Evolutionary conservation across 92 coral and sea anemone species (phyloP).

Genomic region (Micromussa lordhowensis): DNA sequence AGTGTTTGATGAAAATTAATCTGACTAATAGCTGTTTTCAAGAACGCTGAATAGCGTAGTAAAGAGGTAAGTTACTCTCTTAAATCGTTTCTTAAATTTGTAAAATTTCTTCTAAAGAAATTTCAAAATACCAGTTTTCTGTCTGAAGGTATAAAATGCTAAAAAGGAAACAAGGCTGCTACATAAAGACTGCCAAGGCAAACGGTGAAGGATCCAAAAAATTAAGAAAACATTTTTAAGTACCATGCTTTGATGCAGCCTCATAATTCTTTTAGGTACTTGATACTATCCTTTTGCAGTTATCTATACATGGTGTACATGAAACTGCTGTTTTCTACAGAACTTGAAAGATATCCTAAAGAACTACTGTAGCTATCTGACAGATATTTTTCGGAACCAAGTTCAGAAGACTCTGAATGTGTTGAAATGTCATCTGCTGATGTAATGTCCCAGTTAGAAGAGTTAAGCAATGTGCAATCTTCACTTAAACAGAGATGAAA

Average conservation of each 20-base stretch:
- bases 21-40: not conserved
- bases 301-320: conserved; percentile 46
- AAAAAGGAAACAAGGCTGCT: too few relatives aligned
- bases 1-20: not conserved
- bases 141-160: too few relatives aligned
- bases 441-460: conserved; percentile 32
- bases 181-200: not conserved
- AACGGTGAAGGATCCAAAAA: not conserved
- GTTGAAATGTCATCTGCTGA: not conserved
- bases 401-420: not conserved
- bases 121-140: too few relatives aligned
- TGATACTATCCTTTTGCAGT: not conserved
- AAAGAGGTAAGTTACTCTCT: not conserved
- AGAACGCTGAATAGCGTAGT: not conserved
- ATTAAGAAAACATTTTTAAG: too few relatives aligned
- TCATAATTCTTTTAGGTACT: not conserved
- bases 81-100: too few relatives aligned
- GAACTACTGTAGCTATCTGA: conserved; percentile 36
- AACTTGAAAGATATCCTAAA: conserved; percentile 18
- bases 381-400: not conserved
- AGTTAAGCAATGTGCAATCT: conserved; percentile 9
- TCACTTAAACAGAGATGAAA: conserved; percentile 17
- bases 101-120: too few relatives aligned
- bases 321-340: conserved; percentile 38
- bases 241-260: not conserved